Conservation (phyloP, 2,113 vertebrate species). For the Neolamprologus falcicula region DNA sequence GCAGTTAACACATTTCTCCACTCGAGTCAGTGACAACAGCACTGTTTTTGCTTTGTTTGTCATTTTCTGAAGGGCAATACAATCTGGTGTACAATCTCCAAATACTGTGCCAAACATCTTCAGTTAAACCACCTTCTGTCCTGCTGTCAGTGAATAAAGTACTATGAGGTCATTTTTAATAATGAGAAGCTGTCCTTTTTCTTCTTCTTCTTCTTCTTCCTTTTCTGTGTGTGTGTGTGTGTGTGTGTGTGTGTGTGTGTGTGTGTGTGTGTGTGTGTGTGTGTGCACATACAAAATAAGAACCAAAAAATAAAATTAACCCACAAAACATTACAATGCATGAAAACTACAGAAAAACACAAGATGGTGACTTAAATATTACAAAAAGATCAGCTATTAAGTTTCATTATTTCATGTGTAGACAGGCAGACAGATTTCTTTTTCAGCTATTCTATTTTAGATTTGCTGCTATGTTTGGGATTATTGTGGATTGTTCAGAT, state of each 20-base stretch:
- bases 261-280: accelerated
- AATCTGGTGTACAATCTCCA: slow-evolving; percentile 31
- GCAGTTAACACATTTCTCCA: not conserved
- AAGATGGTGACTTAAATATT: not conserved
- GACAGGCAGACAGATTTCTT: not conserved
- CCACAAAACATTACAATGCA: not conserved
- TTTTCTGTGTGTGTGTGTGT: not conserved
- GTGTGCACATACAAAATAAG: not conserved
- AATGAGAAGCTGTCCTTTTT: not conserved
- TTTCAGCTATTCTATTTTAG: not conserved
- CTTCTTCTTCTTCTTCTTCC: not conserved
- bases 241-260: accelerated
- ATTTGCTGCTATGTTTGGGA: not conserved
- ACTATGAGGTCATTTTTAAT: slow-evolving; percentile 30
- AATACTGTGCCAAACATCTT: slow-evolving; percentile 44
- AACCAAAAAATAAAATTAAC: not conserved
- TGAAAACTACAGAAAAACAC: not conserved
- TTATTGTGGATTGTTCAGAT: not conserved
- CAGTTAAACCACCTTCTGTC: slow-evolving; percentile 11
- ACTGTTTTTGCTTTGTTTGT: slow-evolving; percentile 20
- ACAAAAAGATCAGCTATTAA: not conserved
- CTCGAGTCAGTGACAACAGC: not conserved
- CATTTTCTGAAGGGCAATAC: slow-evolving; percentile 34
- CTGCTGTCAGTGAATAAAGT: slow-evolving; percentile 53
- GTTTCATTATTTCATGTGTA: not conserved